Evolutionary conservation across 2,113 vertebrate genomes (phyloP).

Genomic region (Gobius niger): DNA sequence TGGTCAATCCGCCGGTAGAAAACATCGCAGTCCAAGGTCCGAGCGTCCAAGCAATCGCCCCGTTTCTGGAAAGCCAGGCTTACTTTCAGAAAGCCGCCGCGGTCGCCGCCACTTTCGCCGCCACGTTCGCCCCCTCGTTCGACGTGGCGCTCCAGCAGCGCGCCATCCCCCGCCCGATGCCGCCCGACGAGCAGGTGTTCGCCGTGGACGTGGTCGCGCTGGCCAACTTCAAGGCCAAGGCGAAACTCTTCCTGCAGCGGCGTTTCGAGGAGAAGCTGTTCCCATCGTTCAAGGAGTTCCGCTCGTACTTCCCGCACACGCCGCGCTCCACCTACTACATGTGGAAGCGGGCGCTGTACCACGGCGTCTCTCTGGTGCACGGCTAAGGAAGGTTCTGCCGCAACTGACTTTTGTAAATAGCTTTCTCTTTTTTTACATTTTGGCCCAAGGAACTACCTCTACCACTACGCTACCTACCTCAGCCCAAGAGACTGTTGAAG

Average conservation of each 20-base stretch:
- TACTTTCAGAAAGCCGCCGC: neutral
- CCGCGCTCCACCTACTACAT: constrained; percentile 97
- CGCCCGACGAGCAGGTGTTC: constrained; percentile 76
- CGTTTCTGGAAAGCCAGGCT: constrained; percentile 30
- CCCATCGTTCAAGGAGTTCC: constrained; percentile 94
- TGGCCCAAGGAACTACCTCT: neutral
- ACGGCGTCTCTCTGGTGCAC: constrained; percentile 89
- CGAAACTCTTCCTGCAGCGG: constrained; percentile 93
- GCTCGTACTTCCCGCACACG: constrained; percentile 88
- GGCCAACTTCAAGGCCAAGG: constrained; percentile 93
- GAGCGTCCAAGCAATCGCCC: neutral
- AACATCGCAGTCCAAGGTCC: constrained; percentile 14
- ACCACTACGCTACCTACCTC: neutral
- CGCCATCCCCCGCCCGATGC: constrained; percentile 42
- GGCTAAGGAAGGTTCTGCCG: constrained; percentile 60
- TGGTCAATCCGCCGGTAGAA: neutral
- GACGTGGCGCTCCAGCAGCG: constrained; percentile 44
- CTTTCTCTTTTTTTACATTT: too few species aligned
- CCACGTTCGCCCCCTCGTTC: constrained; percentile 8
- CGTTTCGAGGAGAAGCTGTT: constrained; percentile 93
- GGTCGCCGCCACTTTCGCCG: neutral
- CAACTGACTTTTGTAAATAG: neutral
- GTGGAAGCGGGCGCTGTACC: constrained; percentile 94
- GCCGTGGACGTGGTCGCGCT: constrained; percentile 87
- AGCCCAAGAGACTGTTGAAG: neutral